phyloP scores from a whole-genome alignment of 1,140 invertebrate genomes.

The Dendroctonus ponderosae region DNA sequence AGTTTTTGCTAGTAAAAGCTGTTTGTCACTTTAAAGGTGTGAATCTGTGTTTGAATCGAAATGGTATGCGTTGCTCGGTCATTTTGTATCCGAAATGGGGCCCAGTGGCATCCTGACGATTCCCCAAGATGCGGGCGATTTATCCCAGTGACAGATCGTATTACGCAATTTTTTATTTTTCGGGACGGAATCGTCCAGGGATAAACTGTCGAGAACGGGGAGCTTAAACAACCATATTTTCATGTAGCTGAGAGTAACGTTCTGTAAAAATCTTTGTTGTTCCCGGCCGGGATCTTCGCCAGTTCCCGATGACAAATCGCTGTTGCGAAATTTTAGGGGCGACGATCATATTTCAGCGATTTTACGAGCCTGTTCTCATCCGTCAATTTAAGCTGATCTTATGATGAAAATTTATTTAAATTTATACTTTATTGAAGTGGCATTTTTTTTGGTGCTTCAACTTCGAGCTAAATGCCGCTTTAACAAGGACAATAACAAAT shows the following conservation, averaged over 20 bases:
- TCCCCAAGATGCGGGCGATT: conserved; percentile 1
- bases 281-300: not conserved
- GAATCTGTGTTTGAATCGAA: no score
- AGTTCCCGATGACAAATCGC: not conserved
- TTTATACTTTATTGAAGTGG: no score
- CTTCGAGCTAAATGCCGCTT: not conserved
- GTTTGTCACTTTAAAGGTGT: no score
- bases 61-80: no score
- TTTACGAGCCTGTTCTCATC: not conserved
- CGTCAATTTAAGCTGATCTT: no score
- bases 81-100: not conserved
- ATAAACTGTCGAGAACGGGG: not conserved
- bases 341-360: not conserved
- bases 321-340: not conserved
- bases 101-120: conserved; percentile 3
- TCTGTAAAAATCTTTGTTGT: not conserved
- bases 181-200: conserved; percentile 5
- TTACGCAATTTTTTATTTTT: conserved; percentile 15
- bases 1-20: no score
- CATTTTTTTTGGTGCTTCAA: no score
- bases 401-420: no score
- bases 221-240: conserved; percentile 7
- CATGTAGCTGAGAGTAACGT: not conserved
- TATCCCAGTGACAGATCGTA: not conserved
- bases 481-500: not conserved